These are phyloP conservation scores for Microtus ochrogaster DNA, from an alignment of 2,113 vertebrate genomes.

Conservation along the genomic window DNA sequence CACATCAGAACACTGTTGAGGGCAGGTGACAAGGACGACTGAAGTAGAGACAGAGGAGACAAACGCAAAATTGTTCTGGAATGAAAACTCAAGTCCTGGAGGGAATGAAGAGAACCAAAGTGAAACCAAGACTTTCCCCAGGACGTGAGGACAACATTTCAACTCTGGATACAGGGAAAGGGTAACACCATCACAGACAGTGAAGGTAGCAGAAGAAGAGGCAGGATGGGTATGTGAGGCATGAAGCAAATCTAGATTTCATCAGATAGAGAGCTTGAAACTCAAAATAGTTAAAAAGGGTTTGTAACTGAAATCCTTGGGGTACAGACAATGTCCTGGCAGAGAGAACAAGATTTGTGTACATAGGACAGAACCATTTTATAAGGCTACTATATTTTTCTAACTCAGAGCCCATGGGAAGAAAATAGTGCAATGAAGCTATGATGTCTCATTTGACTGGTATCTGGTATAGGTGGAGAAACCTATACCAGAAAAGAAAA, in stretches of 20 bases:
- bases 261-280: background rate
- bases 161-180: background rate
- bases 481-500: background rate
- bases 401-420: background rate
- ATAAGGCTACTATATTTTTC: background rate
- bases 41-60: background rate
- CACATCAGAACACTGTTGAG: background rate
- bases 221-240: background rate
- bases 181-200: background rate
- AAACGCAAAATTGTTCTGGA: background rate
- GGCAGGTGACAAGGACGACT: background rate
- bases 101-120: background rate
- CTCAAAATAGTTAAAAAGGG: background rate
- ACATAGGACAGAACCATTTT: background rate
- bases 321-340: background rate
- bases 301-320: background rate
- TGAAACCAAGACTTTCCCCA: background rate
- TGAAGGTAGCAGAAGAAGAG: background rate
- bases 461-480: fast-evolving
- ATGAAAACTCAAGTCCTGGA: background rate
- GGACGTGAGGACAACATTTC: background rate
- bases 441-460: background rate
- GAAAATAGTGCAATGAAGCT: background rate
- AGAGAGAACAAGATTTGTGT: background rate
- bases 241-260: background rate